Evolutionary conservation across 2,113 vertebrate genomes (phyloP).

Genomic region (Rhinoptilus africanus): DNA sequence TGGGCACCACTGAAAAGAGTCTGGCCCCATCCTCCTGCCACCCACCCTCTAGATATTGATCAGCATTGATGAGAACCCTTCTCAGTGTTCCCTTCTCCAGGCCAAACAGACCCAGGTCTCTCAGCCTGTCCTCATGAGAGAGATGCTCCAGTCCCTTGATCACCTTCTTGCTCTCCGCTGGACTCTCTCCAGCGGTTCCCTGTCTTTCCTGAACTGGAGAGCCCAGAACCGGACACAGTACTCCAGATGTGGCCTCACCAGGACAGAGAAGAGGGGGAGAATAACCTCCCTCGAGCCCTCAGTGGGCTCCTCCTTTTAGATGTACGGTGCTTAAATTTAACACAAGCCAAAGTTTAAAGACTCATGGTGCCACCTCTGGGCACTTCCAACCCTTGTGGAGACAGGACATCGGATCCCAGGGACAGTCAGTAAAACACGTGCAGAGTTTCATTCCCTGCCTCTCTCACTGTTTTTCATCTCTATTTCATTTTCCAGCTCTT

Average conservation of each 20-base stretch:
- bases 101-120: background rate
- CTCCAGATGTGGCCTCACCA: background rate
- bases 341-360: background rate
- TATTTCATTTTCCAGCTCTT: background rate
- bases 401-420: background rate
- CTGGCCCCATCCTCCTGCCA: background rate
- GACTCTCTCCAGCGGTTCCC: background rate
- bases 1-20: background rate
- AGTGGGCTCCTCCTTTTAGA: background rate
- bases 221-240: background rate
- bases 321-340: fast-evolving
- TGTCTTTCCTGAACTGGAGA: background rate
- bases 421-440: background rate
- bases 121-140: background rate
- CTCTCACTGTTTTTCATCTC: background rate
- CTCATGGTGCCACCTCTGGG: background rate
- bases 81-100: background rate
- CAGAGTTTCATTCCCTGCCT: background rate
- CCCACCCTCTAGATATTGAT: background rate
- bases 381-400: fast-evolving
- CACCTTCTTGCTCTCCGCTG: background rate
- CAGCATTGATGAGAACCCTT: background rate
- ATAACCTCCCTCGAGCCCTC: background rate
- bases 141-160: background rate
- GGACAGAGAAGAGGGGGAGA: background rate